A percentile compares a stretch with the other conserved stretches of the same genome.
Conservation (phyloP, 2,113 vertebrate genomes). For the Salvelinus fontinalis region DNA sequence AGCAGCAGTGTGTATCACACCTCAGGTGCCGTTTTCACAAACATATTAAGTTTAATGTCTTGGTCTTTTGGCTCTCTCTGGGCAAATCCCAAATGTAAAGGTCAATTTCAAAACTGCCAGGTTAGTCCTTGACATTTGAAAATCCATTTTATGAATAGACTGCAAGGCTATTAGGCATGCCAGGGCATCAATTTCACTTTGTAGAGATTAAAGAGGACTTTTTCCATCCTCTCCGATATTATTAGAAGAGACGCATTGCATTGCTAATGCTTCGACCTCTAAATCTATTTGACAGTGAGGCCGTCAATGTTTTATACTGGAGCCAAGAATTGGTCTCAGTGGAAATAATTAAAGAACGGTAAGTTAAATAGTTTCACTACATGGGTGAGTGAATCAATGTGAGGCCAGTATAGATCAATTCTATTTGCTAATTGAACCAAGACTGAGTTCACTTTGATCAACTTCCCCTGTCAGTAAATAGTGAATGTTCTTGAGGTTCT, state of each 20-base stretch:
- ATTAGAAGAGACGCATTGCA: conserved; percentile 45
- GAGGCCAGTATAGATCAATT: too few species aligned
- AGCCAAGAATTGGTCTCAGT: neutral
- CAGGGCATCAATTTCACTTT: conserved; percentile 61
- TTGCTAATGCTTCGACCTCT: conserved; percentile 2
- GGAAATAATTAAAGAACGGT: too few species aligned
- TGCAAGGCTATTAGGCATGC: conserved; percentile 61
- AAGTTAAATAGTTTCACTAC: too few species aligned
- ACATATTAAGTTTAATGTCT: too few species aligned
- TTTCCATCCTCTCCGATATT: conserved; percentile 39
- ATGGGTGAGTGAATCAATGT: too few species aligned
- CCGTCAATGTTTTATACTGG: neutral
- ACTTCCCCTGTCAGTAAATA: too few species aligned
- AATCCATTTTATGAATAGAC: conserved; percentile 62
- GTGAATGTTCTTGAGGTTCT: too few species aligned
- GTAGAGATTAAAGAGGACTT: conserved; percentile 65
- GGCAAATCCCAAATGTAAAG: conserved; percentile 60
- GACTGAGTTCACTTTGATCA: too few species aligned
- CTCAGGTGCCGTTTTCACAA: too few species aligned
- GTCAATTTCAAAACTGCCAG: conserved; percentile 71
- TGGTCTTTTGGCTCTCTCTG: conserved; percentile 7
- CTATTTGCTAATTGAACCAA: too few species aligned
- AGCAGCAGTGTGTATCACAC: too few species aligned
- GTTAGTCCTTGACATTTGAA: conserved; percentile 78
- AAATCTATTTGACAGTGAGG: neutral